A percentile compares a stretch with the other conserved stretches of the same genome.
phyloP scores from a whole-genome alignment of 92 coral and sea anemone genomes.

The Palythoa grandiflora region DNA sequence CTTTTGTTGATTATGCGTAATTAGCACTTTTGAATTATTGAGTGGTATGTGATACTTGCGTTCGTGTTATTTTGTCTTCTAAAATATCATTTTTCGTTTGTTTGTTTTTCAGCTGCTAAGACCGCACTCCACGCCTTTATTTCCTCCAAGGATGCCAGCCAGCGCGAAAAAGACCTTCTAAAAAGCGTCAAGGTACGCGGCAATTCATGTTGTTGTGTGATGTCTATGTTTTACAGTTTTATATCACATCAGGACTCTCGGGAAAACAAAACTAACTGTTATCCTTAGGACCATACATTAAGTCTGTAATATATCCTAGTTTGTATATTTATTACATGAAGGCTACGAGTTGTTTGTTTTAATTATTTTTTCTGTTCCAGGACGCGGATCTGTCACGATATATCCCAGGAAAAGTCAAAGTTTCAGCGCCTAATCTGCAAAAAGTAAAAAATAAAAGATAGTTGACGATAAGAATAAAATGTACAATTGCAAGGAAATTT shows the following conservation, averaged over 20 bases:
- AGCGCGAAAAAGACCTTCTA: constrained; percentile 92
- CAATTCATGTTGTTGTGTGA: not conserved
- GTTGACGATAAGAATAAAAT: not conserved
- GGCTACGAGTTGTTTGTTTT: not conserved
- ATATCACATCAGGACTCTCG: too few relatives aligned
- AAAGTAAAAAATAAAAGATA: constrained; percentile 77
- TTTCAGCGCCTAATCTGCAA: constrained; percentile 96
- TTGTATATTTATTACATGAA: not conserved
- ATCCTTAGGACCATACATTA: too few relatives aligned
- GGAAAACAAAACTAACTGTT: too few relatives aligned
- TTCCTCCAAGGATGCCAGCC: constrained; percentile 80
- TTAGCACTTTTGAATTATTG: too few relatives aligned
- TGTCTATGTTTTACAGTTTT: not conserved
- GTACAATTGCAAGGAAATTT: not conserved
- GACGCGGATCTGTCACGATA: constrained; percentile 92
- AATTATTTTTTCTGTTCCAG: constrained; percentile 40
- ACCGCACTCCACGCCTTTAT: constrained; percentile 90
- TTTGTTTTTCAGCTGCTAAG: constrained; percentile 80
- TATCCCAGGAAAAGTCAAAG: constrained; percentile 97
- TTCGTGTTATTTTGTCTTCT: too few relatives aligned
- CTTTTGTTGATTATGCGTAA: too few relatives aligned
- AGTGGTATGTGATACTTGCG: too few relatives aligned
- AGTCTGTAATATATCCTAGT: not conserved
- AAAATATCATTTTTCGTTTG: too few relatives aligned
- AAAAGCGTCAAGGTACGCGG: constrained; percentile 91